Base-by-base conservation (phyloP, 53 echinoderm and acorn worm species). In the Stichopus horrens region DNA sequence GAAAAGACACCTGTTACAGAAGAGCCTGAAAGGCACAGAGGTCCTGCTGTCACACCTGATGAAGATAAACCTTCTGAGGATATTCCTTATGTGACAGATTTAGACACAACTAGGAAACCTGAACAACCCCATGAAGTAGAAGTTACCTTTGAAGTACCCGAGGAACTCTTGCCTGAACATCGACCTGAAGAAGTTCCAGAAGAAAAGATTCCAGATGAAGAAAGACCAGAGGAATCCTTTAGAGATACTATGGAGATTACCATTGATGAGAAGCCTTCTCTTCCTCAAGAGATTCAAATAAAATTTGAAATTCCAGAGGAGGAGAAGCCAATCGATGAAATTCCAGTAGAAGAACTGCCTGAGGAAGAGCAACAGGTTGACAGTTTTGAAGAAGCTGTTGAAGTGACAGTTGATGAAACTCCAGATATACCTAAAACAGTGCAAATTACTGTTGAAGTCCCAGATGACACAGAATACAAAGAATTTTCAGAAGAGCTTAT, bases 61-160 rank as follows among this genome's bases (percentile, higher is more conserved):
- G 81, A 54, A 81, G 55, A 54, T 7, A 57, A 81, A 51, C 81
- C 55, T 6, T 5, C 53, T 52, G 79, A 79, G 18, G 55, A 74
- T 23, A 53, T 83, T 52, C 71, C 58, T 13, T 90, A 90, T 14
- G 86, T 76, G 77, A 91, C 90, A 54, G 90, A 88, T 53, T 79
- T 92, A 54, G 59, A 57, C 54, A 92, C 92, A 54, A 88, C 92
- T 23, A 90, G 88, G 77, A 23, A 78, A 23, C 86, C 86, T 5
- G 81, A 88, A 73, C 59, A 76, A 58, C 86, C 92, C 11, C 88
- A 85, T 71, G 91, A 92, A 89, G 77, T 88, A 21, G 85, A 57
- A 37, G 54, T 93, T 52, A 76, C 90, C 57, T 75, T 93, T 85
- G 85, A 85, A 85, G 85, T 68, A 37, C 85, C 68, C 4, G 67